Percentiles rank a stretch among this genome's conserved stretches.
Conservation (phyloP, 2,888 invertebrate species). For the Minunthozetes semirufus region DNA sequence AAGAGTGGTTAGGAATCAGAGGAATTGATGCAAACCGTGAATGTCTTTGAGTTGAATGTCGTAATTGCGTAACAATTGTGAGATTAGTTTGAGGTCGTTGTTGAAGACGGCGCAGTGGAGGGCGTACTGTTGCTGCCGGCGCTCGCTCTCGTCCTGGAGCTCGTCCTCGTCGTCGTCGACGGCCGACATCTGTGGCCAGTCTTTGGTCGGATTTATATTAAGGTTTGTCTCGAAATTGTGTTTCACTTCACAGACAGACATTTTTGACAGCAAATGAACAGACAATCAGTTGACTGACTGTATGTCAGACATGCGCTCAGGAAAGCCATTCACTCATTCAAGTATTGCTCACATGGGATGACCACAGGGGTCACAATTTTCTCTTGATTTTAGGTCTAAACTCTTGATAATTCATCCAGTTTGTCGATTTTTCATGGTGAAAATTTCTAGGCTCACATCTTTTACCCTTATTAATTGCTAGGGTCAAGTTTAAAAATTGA, state of each 20-base stretch:
- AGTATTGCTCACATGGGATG: too few relatives aligned
- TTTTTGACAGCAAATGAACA: neutral
- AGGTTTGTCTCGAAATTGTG: conserved; percentile 10
- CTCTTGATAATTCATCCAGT: too few relatives aligned
- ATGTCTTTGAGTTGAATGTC: conserved; percentile 20
- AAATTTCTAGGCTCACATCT: too few relatives aligned
- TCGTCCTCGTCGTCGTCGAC: neutral
- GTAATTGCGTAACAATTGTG: conserved; percentile 5
- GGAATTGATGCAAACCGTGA: conserved; percentile 2
- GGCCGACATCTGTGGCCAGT: neutral
- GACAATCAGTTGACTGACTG: neutral
- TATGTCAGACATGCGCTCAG: neutral
- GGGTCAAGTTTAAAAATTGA: too few relatives aligned
- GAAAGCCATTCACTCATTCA: neutral
- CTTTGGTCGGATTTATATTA: neutral
- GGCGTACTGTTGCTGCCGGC: neutral
- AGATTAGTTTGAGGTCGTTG: conserved; percentile 10
- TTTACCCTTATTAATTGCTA: too few relatives aligned
- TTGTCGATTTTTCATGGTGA: too few relatives aligned
- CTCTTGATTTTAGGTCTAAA: too few relatives aligned
- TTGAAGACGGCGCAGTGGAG: conserved; percentile 18
- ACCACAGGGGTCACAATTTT: too few relatives aligned
- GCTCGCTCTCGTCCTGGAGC: neutral
- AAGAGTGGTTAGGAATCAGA: too few relatives aligned
- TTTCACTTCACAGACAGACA: conserved; percentile 29